phyloP scores from a whole-genome alignment of 2,113 vertebrate species.

The Sphyrna mokarran region DNA sequence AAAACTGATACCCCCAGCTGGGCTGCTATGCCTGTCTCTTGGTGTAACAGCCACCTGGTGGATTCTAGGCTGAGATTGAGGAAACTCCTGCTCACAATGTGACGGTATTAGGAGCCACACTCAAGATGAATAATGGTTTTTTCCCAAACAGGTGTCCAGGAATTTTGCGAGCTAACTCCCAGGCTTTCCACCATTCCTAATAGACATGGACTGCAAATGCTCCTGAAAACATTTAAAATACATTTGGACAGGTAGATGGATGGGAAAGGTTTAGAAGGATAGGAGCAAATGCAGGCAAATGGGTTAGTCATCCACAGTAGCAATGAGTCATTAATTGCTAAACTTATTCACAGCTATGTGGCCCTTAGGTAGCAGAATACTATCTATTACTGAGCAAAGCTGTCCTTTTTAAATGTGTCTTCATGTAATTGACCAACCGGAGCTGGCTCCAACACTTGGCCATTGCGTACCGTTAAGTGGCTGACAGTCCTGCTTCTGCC shows the following conservation, averaged over 20 bases:
- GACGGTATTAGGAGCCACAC: conserved; percentile 36
- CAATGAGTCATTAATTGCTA: not conserved
- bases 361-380: not conserved
- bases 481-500: not conserved
- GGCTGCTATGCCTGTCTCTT: not conserved
- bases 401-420: not conserved
- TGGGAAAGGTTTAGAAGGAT: too few species aligned
- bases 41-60: not conserved
- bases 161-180: not conserved
- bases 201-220: not conserved
- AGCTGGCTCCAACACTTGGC: not conserved
- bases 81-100: not conserved
- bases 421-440: not conserved
- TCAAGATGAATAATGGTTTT: conserved; percentile 37
- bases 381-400: not conserved
- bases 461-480: not conserved
- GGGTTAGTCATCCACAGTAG: too few species aligned
- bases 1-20: not conserved
- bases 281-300: too few species aligned
- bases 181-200: not conserved
- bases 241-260: too few species aligned
- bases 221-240: not conserved
- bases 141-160: conserved; percentile 30
- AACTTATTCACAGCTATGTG: not conserved
- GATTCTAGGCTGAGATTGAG: not conserved